phyloP scores from a whole-genome alignment of 2,113 vertebrate genomes.

The Leucopsar rothschildi region DNA sequence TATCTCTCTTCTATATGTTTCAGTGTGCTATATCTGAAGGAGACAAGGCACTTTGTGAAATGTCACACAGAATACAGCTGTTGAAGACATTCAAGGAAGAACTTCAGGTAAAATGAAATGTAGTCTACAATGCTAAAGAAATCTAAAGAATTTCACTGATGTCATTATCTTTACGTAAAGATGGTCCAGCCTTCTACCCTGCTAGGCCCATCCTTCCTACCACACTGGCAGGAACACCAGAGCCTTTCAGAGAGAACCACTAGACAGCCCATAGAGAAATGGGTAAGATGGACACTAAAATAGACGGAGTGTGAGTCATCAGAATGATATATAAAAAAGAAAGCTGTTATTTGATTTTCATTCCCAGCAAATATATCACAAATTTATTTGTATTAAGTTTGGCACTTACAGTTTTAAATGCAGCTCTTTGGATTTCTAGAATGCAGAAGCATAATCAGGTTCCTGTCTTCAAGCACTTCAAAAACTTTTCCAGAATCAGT shows the following conservation, averaged over 20 bases:
- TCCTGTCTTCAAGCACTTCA: background rate
- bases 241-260: background rate
- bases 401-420: background rate
- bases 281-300: background rate
- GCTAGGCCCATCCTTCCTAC: background rate
- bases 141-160: background rate
- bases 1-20: background rate
- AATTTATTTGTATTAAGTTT: background rate
- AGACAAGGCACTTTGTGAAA: background rate
- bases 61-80: background rate
- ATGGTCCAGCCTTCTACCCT: background rate
- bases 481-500: background rate
- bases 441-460: background rate
- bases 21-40: rapidly evolving
- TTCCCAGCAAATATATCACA: background rate
- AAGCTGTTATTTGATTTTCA: background rate
- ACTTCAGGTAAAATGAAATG: background rate
- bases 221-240: background rate
- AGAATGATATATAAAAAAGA: background rate
- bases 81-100: background rate
- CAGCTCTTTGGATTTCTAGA: background rate
- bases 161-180: background rate
- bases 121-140: background rate
- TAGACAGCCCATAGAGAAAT: background rate
- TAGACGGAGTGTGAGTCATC: rapidly evolving